Evolutionary conservation across 2,888 invertebrate species (phyloP).

Genomic region (Sphaerophoria taeniata): DNA sequence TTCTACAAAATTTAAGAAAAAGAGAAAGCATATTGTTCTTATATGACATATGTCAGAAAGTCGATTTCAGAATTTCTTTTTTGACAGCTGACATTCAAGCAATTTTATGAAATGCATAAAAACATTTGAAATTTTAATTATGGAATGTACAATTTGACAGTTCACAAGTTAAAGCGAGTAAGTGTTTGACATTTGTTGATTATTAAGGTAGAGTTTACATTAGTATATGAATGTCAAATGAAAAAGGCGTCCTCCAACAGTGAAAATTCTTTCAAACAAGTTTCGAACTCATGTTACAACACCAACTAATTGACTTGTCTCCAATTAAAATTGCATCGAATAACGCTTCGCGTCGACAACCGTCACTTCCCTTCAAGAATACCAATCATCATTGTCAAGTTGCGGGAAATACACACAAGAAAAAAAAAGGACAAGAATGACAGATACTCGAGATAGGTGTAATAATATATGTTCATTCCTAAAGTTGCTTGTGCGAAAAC

Average conservation of each 20-base stretch:
- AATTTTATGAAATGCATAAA: too few relatives aligned
- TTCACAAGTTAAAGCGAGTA: too few relatives aligned
- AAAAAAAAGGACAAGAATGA: constrained; percentile 9
- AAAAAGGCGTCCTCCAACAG: neutral
- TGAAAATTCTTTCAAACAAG: constrained; percentile 18
- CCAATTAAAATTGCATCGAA: constrained; percentile 73
- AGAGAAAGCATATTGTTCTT: too few relatives aligned
- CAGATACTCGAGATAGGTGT: constrained; percentile 27
- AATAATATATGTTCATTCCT: constrained; percentile 67
- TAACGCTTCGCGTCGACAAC: constrained; percentile 29
- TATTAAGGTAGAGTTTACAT: neutral
- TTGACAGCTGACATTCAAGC: too few relatives aligned
- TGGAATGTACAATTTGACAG: too few relatives aligned
- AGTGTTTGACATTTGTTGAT: neutral
- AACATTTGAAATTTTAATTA: too few relatives aligned
- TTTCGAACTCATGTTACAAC: constrained; percentile 59
- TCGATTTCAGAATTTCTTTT: too few relatives aligned
- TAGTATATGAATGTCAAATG: neutral
- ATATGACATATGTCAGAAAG: too few relatives aligned
- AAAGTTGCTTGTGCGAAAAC: constrained; percentile 63
- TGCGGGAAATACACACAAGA: constrained; percentile 1
- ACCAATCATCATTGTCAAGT: constrained; percentile 62
- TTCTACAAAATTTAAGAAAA: too few relatives aligned
- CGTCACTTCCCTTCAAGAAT: constrained; percentile 65
- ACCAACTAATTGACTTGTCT: constrained; percentile 72